Percentiles rank a stretch among this genome's conserved stretches.
Evolutionary conservation across 2,797 vertebrate genomes (phyloP).

Genomic region (Petrocephalus schoutedeni): DNA sequence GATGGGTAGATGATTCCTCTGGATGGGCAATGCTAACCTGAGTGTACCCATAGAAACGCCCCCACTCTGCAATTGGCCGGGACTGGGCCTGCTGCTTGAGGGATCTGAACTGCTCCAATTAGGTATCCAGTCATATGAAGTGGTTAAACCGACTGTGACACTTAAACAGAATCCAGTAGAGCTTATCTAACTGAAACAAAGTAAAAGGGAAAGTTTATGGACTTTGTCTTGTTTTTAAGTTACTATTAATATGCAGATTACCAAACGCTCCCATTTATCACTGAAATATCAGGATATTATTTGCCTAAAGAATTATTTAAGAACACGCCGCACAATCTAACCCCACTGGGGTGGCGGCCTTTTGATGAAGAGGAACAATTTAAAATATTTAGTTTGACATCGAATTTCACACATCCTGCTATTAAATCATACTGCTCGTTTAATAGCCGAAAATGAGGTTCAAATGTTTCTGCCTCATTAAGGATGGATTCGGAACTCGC

Average conservation of each 20-base stretch:
- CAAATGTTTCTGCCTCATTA: slow-evolving; percentile 2
- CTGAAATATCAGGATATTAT: background rate
- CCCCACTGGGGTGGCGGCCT: background rate
- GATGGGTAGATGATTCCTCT: background rate
- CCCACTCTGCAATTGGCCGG: background rate
- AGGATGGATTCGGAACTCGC: background rate
- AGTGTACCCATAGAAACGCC: background rate
- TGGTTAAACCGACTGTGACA: background rate
- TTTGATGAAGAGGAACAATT: slow-evolving; percentile 21
- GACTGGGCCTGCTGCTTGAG: background rate
- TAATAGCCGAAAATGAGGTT: slow-evolving; percentile 12
- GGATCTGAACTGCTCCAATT: background rate
- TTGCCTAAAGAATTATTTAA: slow-evolving; percentile 1
- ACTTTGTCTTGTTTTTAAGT: slow-evolving; percentile 38
- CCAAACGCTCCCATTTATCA: background rate
- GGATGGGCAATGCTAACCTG: background rate
- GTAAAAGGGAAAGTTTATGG: background rate
- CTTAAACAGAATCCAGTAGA: background rate
- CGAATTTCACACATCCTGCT: slow-evolving; percentile 13
- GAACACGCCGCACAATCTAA: background rate
- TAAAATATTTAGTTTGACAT: slow-evolving; percentile 22
- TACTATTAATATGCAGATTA: slow-evolving; percentile 24
- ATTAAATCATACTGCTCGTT: slow-evolving; percentile 6
- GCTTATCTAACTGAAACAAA: background rate
- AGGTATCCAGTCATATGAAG: background rate